A percentile compares a stretch with the other conserved stretches of the same genome.
These are phyloP conservation scores for Paramisgurnus dabryanus DNA, from an alignment of 2,113 vertebrate species.

Conservation along the genomic window DNA sequence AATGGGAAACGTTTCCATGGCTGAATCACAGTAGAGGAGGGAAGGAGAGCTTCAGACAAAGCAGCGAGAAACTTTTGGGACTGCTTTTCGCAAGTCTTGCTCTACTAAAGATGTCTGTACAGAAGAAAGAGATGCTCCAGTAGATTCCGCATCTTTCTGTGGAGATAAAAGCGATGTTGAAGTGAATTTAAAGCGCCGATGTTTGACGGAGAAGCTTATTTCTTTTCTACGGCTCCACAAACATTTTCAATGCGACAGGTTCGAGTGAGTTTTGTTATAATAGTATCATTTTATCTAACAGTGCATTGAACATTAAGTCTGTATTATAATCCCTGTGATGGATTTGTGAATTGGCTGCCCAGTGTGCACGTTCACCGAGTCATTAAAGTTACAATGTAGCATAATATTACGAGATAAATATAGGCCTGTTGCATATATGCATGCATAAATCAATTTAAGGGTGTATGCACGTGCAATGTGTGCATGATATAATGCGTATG, in stretches of 20 bases:
- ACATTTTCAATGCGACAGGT: conserved; percentile 41
- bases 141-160: background rate
- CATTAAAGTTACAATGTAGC: background rate
- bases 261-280: conserved; percentile 2
- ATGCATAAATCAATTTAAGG: background rate
- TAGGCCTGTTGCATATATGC: background rate
- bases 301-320: background rate
- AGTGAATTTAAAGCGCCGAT: conserved; percentile 4
- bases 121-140: background rate
- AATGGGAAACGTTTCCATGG: background rate
- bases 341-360: background rate
- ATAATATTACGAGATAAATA: conserved; percentile 1
- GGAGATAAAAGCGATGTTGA: background rate
- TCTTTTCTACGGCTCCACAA: background rate
- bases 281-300: background rate
- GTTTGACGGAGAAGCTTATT: conserved; percentile 22
- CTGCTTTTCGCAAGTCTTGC: background rate
- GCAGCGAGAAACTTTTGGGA: conserved; percentile 5
- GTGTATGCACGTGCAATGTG: background rate
- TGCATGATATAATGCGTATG: background rate
- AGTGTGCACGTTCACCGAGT: background rate
- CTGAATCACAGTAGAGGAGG: background rate
- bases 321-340: background rate
- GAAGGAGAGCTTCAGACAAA: background rate
- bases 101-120: background rate